These are phyloP conservation scores for Atractosteus spatula DNA, from an alignment of 2,113 vertebrate species.

Conservation along the genomic window DNA sequence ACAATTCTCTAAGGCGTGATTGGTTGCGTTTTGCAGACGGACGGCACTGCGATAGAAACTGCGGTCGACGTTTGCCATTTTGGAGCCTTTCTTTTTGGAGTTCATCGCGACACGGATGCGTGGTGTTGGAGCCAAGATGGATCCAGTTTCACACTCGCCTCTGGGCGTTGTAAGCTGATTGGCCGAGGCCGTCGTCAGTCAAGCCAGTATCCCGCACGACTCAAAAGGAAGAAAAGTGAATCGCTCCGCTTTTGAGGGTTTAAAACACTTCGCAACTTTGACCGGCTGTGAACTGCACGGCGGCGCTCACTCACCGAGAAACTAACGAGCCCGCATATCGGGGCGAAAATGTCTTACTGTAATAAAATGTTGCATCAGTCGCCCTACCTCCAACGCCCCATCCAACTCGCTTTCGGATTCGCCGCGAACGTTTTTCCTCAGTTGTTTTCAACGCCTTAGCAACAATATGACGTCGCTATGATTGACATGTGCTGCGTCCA, in stretches of 20 bases:
- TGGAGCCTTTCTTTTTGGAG: neutral
- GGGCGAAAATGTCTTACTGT: neutral
- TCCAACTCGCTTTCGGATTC: conserved; percentile 22
- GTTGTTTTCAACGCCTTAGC: conserved; percentile 45
- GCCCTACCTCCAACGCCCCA: conserved; percentile 18
- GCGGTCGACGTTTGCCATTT: conserved; percentile 15
- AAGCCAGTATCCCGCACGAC: neutral
- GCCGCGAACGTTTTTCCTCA: conserved; percentile 23
- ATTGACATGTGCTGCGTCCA: conserved; percentile 28
- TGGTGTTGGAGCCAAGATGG: conserved; percentile 21
- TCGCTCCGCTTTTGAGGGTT: neutral
- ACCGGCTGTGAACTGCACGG: too few species aligned
- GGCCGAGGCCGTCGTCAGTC: conserved; percentile 8
- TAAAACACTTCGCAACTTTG: neutral
- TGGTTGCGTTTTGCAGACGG: neutral
- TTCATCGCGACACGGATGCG: neutral
- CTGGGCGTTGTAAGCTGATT: neutral
- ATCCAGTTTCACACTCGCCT: conserved; percentile 8
- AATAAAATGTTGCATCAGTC: conserved; percentile 15
- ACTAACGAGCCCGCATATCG: neutral
- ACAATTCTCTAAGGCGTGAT: neutral
- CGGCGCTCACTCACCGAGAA: neutral
- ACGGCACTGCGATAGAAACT: conserved; percentile 12
- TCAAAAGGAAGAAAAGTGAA: conserved; percentile 19
- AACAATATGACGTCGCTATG: conserved; percentile 40